Evolutionary conservation across 2,888 invertebrate genomes (phyloP).

Genomic region (Eutolmus rufibarbis): DNA sequence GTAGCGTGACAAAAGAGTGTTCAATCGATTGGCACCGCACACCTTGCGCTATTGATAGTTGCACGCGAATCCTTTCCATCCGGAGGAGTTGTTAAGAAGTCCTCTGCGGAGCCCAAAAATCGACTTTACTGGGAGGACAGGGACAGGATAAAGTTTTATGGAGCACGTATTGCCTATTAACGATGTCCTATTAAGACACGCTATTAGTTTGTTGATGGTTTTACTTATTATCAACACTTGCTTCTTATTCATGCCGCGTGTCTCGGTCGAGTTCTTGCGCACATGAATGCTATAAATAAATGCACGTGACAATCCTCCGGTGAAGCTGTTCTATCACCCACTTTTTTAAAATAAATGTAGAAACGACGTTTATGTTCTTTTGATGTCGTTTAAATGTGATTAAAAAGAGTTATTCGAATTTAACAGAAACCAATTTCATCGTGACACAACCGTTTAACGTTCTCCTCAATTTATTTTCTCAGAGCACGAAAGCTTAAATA

Average conservation of each 20-base stretch:
- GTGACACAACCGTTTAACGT: background rate
- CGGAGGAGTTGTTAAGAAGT: background rate
- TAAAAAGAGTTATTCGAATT: background rate
- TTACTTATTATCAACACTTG: background rate
- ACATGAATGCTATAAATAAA: background rate
- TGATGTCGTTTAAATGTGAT: background rate
- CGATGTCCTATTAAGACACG: background rate
- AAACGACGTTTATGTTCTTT: background rate
- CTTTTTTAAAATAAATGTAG: background rate
- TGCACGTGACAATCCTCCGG: background rate
- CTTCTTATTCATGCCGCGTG: background rate
- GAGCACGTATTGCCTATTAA: background rate
- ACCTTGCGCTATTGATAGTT: background rate
- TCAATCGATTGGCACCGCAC: background rate
- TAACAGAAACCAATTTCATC: background rate
- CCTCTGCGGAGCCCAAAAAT: background rate
- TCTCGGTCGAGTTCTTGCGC: background rate
- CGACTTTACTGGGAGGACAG: background rate
- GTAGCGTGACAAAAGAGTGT: background rate
- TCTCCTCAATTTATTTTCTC: background rate
- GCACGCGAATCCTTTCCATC: background rate
- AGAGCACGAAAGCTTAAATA: background rate
- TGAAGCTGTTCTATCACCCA: background rate
- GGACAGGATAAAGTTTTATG: background rate
- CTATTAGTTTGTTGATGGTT: background rate